Percentiles rank a stretch among this genome's conserved stretches.
phyloP scores from a whole-genome alignment of 2,888 invertebrate genomes.

The Spialia ferax region DNA sequence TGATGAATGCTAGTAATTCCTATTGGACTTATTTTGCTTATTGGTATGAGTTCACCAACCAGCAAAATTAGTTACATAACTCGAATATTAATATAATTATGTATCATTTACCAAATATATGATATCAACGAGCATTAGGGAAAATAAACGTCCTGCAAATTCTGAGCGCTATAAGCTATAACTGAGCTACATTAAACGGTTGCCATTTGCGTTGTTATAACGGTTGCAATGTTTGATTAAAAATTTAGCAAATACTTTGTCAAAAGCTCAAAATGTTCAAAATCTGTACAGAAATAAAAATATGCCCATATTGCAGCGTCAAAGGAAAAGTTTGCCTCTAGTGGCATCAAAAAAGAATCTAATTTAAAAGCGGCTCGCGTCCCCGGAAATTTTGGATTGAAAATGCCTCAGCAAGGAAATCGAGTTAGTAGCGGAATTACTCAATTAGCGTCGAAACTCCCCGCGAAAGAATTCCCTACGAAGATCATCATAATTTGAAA shows the following conservation, averaged over 20 bases:
- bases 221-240: neutral
- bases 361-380: constrained; percentile 49
- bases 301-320: constrained; percentile 22
- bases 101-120: too few species aligned
- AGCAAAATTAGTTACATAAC: too few species aligned
- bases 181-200: too few species aligned
- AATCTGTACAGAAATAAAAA: constrained; percentile 9
- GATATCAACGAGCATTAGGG: too few species aligned
- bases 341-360: constrained; percentile 46
- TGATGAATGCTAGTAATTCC: too few species aligned
- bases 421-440: constrained; percentile 56
- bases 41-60: too few species aligned
- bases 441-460: constrained; percentile 52
- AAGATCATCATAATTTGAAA: constrained; percentile 30
- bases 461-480: constrained; percentile 22
- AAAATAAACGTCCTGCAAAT: too few species aligned
- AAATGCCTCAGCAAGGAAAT: constrained; percentile 54
- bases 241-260: neutral
- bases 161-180: too few species aligned
- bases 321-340: constrained; percentile 41
- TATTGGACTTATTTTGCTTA: too few species aligned
- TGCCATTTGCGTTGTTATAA: too few species aligned
- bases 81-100: too few species aligned
- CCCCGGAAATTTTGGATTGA: constrained; percentile 51
- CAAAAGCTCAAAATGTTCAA: neutral